Evolutionary conservation across 2,113 vertebrate genomes (phyloP).

Genomic region (Apodemus sylvaticus): DNA sequence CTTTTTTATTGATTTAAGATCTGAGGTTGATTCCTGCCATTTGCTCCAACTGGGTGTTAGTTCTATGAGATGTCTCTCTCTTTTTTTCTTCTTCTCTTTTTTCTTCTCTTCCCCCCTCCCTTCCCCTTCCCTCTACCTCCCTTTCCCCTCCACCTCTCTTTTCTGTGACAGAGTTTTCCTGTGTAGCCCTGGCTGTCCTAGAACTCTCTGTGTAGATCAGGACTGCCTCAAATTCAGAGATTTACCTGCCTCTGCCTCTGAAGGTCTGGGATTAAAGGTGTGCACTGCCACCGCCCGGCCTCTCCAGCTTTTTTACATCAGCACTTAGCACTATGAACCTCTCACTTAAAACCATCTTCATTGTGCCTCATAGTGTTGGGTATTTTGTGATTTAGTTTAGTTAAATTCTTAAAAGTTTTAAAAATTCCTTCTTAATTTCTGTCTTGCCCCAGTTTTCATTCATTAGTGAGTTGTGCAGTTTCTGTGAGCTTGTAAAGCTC

Average conservation of each 20-base stretch:
- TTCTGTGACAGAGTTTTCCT: no score
- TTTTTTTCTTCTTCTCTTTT: no score
- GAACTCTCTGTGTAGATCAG: no score
- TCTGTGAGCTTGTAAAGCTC: background rate
- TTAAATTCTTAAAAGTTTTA: background rate
- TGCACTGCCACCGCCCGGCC: no score
- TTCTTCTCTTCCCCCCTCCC: no score
- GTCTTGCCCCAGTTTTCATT: background rate
- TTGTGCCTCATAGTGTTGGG: background rate
- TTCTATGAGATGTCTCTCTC: background rate
- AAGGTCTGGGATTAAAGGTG: no score
- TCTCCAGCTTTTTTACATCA: background rate
- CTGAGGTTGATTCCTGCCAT: background rate
- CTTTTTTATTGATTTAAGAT: background rate
- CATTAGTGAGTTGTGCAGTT: background rate
- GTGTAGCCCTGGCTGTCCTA: no score
- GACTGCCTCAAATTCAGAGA: no score
- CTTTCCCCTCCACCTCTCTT: no score
- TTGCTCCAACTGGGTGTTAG: background rate
- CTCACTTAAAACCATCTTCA: background rate
- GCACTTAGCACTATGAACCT: background rate
- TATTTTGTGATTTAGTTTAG: background rate
- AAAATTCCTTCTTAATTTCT: background rate
- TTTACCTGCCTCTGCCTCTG: no score
- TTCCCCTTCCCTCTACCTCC: no score